phyloP scores from a whole-genome alignment of 2,797 vertebrate species.

The Liparis tanakae region DNA sequence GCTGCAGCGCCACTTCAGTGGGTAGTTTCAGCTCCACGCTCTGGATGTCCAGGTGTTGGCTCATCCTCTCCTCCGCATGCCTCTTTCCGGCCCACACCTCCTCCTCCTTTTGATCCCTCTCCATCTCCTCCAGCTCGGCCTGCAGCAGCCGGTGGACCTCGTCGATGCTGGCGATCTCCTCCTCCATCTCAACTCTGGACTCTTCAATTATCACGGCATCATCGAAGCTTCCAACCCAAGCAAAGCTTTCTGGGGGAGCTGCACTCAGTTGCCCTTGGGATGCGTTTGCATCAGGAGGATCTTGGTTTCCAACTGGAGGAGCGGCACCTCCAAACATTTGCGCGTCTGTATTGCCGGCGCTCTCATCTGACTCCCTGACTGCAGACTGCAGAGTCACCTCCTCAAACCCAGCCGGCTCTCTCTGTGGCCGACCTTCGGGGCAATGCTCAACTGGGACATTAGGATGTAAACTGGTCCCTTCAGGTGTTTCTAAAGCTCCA shows the following conservation, averaged over 20 bases:
- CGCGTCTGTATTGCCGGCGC: neutral
- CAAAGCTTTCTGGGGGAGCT: neutral
- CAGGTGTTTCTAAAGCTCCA: conserved; percentile 26
- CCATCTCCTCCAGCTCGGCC: conserved; percentile 70
- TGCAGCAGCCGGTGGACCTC: conserved; percentile 65
- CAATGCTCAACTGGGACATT: conserved; percentile 20
- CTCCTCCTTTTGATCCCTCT: conserved; percentile 68
- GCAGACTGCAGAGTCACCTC: conserved; percentile 26
- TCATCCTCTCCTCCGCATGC: conserved; percentile 42
- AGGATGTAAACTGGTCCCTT: conserved; percentile 7
- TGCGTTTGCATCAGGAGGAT: conserved; percentile 24
- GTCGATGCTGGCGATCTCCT: conserved; percentile 64
- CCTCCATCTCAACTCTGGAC: conserved; percentile 47
- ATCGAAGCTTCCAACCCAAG: conserved; percentile 21
- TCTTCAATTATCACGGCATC: conserved; percentile 31
- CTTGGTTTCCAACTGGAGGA: conserved; percentile 15
- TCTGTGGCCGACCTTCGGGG: conserved; percentile 1
- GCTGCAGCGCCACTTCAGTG: conserved; percentile 93
- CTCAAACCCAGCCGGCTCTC: conserved; percentile 11
- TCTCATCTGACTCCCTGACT: conserved; percentile 11
- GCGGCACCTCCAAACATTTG: conserved; percentile 7
- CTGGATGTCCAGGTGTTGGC: conserved; percentile 85
- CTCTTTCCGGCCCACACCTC: conserved; percentile 52
- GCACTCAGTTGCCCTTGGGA: conserved; percentile 9
- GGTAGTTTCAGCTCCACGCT: conserved; percentile 91